phyloP scores from a whole-genome alignment of 35 echinoderm and acorn worm genomes.

The Ptychodera flava region DNA sequence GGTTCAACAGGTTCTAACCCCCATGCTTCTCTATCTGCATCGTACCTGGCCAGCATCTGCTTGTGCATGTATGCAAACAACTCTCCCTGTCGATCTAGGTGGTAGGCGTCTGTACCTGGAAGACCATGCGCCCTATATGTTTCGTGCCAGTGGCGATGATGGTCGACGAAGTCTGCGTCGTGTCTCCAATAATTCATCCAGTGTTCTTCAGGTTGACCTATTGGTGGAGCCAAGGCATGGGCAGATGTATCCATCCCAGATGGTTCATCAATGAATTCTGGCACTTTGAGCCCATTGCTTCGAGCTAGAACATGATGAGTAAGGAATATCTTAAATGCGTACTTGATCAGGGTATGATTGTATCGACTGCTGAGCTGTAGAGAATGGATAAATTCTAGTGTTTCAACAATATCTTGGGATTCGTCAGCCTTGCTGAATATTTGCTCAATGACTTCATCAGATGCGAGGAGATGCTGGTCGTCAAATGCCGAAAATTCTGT shows the following conservation, averaged over 20 bases:
- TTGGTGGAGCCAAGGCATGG: background rate
- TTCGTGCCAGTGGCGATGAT: background rate
- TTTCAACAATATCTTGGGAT: background rate
- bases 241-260: background rate
- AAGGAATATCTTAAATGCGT: background rate
- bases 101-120: background rate
- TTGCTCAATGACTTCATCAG: background rate
- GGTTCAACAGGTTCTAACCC: conserved; percentile 7
- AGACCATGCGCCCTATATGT: background rate
- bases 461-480: background rate
- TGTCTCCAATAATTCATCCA: background rate
- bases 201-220: background rate
- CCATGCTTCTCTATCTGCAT: background rate
- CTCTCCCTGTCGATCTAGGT: conserved; percentile 10
- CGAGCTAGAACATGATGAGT: background rate
- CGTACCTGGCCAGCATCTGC: conserved; percentile 4
- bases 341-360: background rate
- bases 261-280: conserved; percentile 1
- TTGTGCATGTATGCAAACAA: conserved; percentile 14
- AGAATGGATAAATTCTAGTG: background rate
- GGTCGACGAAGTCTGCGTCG: background rate
- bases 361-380: background rate
- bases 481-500: background rate
- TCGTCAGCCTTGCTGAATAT: background rate
- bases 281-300: background rate